Percentiles rank a stretch among this genome's conserved stretches.
Evolutionary conservation across 2,113 vertebrate species (phyloP).

Genomic region (Callionymus lyra): DNA sequence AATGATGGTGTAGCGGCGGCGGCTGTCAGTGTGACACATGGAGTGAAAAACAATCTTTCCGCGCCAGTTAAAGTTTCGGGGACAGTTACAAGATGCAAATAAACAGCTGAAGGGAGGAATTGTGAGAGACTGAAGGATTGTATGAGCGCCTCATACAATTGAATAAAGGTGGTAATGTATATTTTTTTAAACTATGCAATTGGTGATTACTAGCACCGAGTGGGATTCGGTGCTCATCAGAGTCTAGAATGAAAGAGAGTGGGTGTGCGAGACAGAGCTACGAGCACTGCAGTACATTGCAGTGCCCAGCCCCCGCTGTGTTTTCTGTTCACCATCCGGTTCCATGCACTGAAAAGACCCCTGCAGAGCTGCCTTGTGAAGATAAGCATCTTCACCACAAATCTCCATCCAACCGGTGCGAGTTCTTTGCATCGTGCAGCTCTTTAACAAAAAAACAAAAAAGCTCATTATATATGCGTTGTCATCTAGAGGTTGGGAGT

Average conservation of each 20-base stretch:
- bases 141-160: too few species aligned
- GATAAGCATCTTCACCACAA: slow-evolving; percentile 28
- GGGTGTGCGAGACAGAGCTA: slow-evolving; percentile 56
- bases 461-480: slow-evolving; percentile 3
- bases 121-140: too few species aligned
- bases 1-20: slow-evolving; percentile 36
- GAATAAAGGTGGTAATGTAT: too few species aligned
- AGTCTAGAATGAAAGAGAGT: slow-evolving; percentile 49
- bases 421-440: slow-evolving; percentile 4
- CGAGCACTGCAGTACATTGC: slow-evolving; percentile 67
- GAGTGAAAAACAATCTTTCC: too few species aligned
- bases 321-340: slow-evolving; percentile 56
- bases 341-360: slow-evolving; percentile 60
- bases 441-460: slow-evolving; percentile 13
- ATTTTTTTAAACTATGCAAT: too few species aligned
- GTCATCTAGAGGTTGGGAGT: slow-evolving; percentile 30
- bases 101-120: too few species aligned
- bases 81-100: too few species aligned
- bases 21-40: slow-evolving; percentile 27
- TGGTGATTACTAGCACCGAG: too few species aligned
- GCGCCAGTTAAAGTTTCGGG: too few species aligned
- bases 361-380: slow-evolving; percentile 42
- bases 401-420: slow-evolving; percentile 17
- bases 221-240: slow-evolving; percentile 44
- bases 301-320: slow-evolving; percentile 66